Conservation (phyloP, 2,797 vertebrate genomes). For the Oceanodroma leucorhoa region DNA sequence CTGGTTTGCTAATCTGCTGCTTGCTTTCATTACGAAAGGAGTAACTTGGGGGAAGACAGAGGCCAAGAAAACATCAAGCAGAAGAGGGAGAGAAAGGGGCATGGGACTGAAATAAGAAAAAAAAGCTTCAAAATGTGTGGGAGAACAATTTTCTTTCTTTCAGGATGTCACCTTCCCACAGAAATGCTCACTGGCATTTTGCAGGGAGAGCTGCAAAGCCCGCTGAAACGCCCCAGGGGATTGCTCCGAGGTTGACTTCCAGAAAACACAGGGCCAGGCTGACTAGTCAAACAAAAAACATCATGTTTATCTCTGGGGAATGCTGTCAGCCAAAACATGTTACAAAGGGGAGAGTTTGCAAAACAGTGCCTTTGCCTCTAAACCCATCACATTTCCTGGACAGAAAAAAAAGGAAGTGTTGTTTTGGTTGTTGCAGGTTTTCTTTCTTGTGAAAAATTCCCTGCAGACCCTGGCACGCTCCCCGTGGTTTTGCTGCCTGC, state of each 20-base stretch:
- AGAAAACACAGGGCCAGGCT: not conserved
- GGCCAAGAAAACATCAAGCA: not conserved
- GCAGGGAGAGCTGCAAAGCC: not conserved
- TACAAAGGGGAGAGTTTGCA: slow-evolving; percentile 2
- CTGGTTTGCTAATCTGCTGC: not conserved
- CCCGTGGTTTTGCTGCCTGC: not conserved
- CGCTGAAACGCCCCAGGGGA: not conserved
- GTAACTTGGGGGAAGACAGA: not conserved
- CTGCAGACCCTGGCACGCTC: not conserved
- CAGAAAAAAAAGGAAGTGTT: not conserved
- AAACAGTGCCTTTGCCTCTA: not conserved
- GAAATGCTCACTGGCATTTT: not conserved
- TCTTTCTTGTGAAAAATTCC: slow-evolving; percentile 5
- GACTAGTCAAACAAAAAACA: not conserved
- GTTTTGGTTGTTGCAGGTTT: not conserved
- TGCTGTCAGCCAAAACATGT: not conserved
- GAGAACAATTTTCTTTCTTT: not conserved
- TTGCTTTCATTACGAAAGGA: not conserved
- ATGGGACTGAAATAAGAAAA: not conserved
- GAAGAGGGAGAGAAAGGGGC: not conserved
- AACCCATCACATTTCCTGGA: slow-evolving; percentile 7
- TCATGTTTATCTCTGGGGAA: not conserved
- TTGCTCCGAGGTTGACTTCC: not conserved
- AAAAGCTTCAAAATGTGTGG: not conserved
- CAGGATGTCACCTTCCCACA: not conserved